Percentiles rank a stretch among this genome's conserved stretches.
Evolutionary conservation across 2,113 vertebrate species (phyloP).

Genomic region (Pterocles orientalis): DNA sequence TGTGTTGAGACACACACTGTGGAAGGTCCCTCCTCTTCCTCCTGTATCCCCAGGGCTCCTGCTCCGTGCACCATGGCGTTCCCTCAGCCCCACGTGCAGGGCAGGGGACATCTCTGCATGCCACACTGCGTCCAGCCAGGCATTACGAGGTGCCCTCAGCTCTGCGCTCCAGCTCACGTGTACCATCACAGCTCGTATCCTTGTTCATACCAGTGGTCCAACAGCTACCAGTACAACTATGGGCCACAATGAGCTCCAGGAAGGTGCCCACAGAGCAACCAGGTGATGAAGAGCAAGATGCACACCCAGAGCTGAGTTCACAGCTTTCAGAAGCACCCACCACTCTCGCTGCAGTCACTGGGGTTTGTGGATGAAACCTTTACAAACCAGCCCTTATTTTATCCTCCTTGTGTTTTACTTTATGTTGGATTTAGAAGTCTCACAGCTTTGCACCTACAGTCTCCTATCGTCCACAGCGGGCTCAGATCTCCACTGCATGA

Average conservation of each 20-base stretch:
- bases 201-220: slow-evolving; percentile 49
- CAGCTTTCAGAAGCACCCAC: neutral
- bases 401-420: neutral
- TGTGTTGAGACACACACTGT: neutral
- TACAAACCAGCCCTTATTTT: neutral
- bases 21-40: neutral
- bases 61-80: rapidly evolving
- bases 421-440: neutral
- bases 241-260: neutral
- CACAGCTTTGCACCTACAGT: rapidly evolving
- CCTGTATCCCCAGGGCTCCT: neutral
- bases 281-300: neutral
- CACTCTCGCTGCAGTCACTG: neutral
- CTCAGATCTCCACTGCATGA: rapidly evolving
- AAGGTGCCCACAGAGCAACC: neutral
- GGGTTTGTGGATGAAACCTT: neutral
- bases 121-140: neutral
- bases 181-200: neutral
- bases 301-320: neutral
- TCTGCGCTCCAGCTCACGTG: rapidly evolving
- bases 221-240: slow-evolving; percentile 21
- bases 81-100: neutral
- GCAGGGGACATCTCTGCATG: neutral
- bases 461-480: neutral
- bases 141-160: neutral